Base-by-base conservation (phyloP, 1,140 invertebrate genomes). In the Holcopasites calliopsidis region DNA sequence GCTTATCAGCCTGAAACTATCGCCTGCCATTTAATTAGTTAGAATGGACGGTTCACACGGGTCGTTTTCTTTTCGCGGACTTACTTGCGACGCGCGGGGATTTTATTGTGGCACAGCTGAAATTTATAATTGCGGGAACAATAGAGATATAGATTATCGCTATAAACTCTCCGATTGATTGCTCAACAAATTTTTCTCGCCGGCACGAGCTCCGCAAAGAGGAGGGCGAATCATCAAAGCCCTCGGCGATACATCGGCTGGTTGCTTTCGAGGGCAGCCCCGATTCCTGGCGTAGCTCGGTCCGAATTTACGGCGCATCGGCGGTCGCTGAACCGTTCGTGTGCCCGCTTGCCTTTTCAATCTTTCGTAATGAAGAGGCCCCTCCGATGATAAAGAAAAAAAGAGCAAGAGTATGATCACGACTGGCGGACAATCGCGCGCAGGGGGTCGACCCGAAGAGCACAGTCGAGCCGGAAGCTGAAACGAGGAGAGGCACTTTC, bases 341-440 rank as follows among this genome's bases (percentile, higher is more conserved):
- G n/a, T n/a, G n/a, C 38, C 47, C 57, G 69, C n/a, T 38, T 54
- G 71, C 79, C 64, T 74, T 82, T 82, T 82, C 82, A 85, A 77
- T 65, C 76, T 74, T 62, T 69, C 71, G 50, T 73, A 69, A 79
- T 81, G 73, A 84, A 85, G 79, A 85, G 73, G 35, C 57, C 62
- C 68, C 28, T n/a, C 26, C 57, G 68, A 75, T 76, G 60, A 64
- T 73, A 77, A 74, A 76, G 47, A 65, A 58, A 44, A 44, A 75
- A 50, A 60, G 40, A 70, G 33, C 16, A 70, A 31, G 28, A 42
- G 40, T 60, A 21, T 10, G 62, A 35, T n/a, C 33, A 60, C 47
- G 31, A 47, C 31, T 11, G 28, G 47, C 18, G 35, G 44, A 47
- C 33, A 52, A 40, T 33, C 21, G 31, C 21, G 35, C 8, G 44